Evolutionary conservation across 2,113 vertebrate genomes (phyloP).

Genomic region (Ardeotis arabs): DNA sequence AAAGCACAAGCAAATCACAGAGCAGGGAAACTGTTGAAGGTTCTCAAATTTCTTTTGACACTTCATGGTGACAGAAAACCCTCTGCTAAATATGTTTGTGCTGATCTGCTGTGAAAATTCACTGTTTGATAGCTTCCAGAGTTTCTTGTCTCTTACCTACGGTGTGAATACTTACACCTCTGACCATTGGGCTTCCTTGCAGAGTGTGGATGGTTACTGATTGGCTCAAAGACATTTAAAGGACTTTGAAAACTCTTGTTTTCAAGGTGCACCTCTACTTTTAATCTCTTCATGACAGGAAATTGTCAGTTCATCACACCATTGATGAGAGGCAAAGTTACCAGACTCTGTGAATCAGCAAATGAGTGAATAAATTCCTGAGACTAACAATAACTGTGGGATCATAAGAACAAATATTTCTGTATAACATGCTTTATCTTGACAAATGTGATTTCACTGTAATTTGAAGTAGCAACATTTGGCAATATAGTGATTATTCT

Average conservation of each 20-base stretch:
- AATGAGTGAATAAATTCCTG: background rate
- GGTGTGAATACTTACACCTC: slow-evolving; percentile 26
- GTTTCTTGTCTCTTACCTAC: slow-evolving; percentile 61
- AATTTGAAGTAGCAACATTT: background rate
- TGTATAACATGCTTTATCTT: background rate
- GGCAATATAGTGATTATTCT: background rate
- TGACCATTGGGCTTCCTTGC: slow-evolving; percentile 45
- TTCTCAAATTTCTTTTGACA: slow-evolving; percentile 59
- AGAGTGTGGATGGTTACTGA: slow-evolving; percentile 8
- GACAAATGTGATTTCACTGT: background rate
- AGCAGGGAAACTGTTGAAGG: slow-evolving; percentile 3
- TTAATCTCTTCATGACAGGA: background rate
- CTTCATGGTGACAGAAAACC: slow-evolving; percentile 32
- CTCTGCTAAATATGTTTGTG: slow-evolving; percentile 54
- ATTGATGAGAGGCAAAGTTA: background rate
- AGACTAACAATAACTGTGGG: background rate
- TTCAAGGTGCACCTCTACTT: slow-evolving; percentile 1
- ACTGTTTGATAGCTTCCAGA: slow-evolving; percentile 12
- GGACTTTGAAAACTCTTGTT: slow-evolving; percentile 30
- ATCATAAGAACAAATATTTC: background rate
- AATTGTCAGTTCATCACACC: background rate
- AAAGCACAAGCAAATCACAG: slow-evolving; percentile 18
- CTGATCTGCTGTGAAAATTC: slow-evolving; percentile 74
- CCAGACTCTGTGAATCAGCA: background rate
- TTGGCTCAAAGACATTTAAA: slow-evolving; percentile 68